phyloP scores from a whole-genome alignment of 1,140 invertebrate genomes.

The Drosophila pectinifera region DNA sequence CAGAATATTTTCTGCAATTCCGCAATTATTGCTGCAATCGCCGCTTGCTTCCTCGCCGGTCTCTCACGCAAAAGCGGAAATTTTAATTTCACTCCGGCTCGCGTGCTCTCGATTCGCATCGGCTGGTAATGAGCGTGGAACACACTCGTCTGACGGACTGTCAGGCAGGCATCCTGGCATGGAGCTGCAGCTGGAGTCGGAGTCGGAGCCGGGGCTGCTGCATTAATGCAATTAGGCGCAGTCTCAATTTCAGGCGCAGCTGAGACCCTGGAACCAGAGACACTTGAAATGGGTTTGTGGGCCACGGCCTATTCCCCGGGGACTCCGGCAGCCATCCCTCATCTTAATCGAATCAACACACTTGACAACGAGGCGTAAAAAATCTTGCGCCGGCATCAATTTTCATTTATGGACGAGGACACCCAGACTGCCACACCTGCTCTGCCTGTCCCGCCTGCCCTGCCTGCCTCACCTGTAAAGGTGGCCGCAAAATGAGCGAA shows the following conservation, averaged over 20 bases:
- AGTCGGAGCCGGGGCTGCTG: conserved; percentile 9
- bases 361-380: conserved; percentile 74
- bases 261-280: conserved; percentile 7
- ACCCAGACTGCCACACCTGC: conserved; percentile 6
- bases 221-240: conserved; percentile 59
- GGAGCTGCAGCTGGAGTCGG: conserved; percentile 24
- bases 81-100: conserved; percentile 67
- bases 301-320: conserved; percentile 25
- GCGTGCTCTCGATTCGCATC: conserved; percentile 57
- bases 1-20: conserved; percentile 49
- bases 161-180: conserved; percentile 30
- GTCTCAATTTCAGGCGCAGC: conserved; percentile 38
- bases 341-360: conserved; percentile 73
- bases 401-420: conserved; percentile 59
- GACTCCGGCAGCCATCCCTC: conserved; percentile 7
- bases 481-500: conserved; percentile 40
- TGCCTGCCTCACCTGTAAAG: conserved; percentile 1
- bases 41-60: conserved; percentile 12
- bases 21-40: conserved; percentile 71
- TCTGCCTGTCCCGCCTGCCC: too few relatives aligned
- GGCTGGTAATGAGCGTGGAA: conserved; percentile 52
- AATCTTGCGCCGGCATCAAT: conserved; percentile 72
- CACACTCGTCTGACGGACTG: conserved; percentile 28
- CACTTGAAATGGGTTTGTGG: conserved; percentile 69
- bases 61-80: conserved; percentile 64